Percentiles rank a stretch among this genome's conserved stretches.
These are phyloP conservation scores for Diaphora mendica DNA, from an alignment of 2,888 invertebrate species.

Conservation along the genomic window DNA sequence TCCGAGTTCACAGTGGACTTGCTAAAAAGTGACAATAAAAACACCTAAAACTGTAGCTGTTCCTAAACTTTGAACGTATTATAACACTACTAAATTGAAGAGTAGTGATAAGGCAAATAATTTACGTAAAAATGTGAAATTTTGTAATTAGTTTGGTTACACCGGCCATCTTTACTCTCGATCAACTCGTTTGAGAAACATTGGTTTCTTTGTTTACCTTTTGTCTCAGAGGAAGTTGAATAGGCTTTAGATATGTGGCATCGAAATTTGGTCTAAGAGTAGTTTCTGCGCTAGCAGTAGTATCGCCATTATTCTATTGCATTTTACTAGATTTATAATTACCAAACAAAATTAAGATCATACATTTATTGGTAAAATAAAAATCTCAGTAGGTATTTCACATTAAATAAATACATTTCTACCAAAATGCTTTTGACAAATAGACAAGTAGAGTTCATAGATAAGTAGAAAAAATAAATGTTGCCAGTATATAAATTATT, in stretches of 20 bases:
- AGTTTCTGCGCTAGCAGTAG: neutral
- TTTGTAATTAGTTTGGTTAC: too few relatives aligned
- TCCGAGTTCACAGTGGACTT: too few relatives aligned
- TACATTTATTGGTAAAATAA: constrained; percentile 11
- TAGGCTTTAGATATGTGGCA: neutral
- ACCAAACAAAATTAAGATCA: constrained; percentile 19
- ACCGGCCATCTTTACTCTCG: too few relatives aligned
- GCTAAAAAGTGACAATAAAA: too few relatives aligned
- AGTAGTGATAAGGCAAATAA: too few relatives aligned
- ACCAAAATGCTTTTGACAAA: neutral
- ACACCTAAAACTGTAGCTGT: too few relatives aligned
- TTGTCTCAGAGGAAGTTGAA: too few relatives aligned
- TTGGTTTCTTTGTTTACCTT: too few relatives aligned
- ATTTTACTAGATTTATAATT: constrained; percentile 22
- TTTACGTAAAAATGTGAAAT: too few relatives aligned
- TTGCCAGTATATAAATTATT: constrained; percentile 39
- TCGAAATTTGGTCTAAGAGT: neutral
- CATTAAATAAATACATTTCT: neutral
- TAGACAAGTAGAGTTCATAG: neutral
- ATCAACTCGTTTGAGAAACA: too few relatives aligned
- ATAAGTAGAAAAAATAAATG: constrained; percentile 20
- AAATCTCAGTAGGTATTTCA: neutral
- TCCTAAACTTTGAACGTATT: too few relatives aligned
- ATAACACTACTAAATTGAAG: too few relatives aligned
- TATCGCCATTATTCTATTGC: constrained; percentile 23